Evolutionary conservation across 2,888 invertebrate species (phyloP).

Genomic region (Campoletis raptor): DNA sequence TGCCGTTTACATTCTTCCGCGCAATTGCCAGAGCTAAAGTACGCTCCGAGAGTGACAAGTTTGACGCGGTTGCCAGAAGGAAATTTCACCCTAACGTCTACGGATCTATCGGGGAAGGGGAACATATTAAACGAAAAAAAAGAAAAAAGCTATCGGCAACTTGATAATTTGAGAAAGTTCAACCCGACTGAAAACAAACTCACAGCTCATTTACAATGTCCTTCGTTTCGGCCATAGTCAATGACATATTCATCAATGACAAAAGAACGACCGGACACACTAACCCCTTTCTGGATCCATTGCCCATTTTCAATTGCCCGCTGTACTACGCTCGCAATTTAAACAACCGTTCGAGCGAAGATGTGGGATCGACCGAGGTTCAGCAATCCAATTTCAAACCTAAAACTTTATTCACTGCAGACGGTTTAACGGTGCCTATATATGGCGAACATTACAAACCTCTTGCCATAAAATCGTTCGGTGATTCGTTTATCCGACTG

Average conservation of each 20-base stretch:
- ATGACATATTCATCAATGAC: neutral
- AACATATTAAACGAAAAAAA: no score
- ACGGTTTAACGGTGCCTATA: neutral
- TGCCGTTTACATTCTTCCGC: neutral
- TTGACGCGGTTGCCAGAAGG: no score
- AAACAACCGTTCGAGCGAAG: neutral
- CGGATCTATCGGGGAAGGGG: no score
- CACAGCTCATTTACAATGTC: neutral
- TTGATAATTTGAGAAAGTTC: neutral
- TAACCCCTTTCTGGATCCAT: neutral
- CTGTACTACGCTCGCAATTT: neutral
- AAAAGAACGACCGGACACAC: neutral
- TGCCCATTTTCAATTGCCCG: constrained; percentile 3
- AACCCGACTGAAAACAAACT: neutral
- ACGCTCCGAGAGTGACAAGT: neutral
- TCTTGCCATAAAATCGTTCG: neutral
- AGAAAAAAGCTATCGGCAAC: neutral
- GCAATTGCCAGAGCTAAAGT: no score
- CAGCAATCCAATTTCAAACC: neutral
- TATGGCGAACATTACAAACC: neutral
- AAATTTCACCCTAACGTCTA: no score
- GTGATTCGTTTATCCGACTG: neutral
- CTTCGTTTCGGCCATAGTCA: neutral
- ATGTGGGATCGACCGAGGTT: no score
- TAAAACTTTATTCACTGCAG: neutral